Conservation (phyloP, 2,888 invertebrate genomes). For the Trilocha varians region DNA sequence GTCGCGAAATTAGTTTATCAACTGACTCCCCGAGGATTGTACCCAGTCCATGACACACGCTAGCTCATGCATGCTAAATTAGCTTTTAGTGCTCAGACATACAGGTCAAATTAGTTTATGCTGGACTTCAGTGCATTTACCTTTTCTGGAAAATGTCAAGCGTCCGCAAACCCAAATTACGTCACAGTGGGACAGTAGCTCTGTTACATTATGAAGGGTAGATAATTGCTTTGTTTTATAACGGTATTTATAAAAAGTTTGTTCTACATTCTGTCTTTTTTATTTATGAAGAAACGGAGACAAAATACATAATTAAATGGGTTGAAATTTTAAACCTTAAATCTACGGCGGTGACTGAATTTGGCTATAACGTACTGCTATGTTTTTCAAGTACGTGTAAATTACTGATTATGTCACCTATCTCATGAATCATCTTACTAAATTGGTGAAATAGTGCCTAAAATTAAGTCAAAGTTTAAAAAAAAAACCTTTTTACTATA, state of each 20-base stretch:
- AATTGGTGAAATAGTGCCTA: no score
- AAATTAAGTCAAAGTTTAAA: no score
- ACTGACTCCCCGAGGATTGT: conserved; percentile 20
- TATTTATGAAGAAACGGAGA: no score
- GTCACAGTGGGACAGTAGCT: neutral
- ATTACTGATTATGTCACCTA: no score
- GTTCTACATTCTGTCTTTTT: no score
- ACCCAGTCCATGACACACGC: conserved; percentile 19
- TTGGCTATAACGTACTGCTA: no score
- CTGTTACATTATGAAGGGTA: neutral
- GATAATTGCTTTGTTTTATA: neutral
- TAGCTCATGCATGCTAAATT: conserved; percentile 6
- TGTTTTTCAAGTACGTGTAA: no score
- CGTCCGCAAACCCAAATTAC: neutral
- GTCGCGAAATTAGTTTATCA: conserved; percentile 31
- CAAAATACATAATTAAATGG: no score
- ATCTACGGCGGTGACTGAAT: no score
- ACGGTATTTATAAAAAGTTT: neutral
- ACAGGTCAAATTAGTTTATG: neutral
- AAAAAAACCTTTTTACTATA: no score
- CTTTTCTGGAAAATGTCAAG: neutral
- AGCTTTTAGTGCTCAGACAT: neutral
- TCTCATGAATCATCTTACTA: no score
- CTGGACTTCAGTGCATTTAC: neutral
- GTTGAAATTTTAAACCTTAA: no score